Evolutionary conservation across 2,797 vertebrate species (phyloP), one percentile per base, ranked within the genome.

Genomic region (Simalia tracyae): DNA sequence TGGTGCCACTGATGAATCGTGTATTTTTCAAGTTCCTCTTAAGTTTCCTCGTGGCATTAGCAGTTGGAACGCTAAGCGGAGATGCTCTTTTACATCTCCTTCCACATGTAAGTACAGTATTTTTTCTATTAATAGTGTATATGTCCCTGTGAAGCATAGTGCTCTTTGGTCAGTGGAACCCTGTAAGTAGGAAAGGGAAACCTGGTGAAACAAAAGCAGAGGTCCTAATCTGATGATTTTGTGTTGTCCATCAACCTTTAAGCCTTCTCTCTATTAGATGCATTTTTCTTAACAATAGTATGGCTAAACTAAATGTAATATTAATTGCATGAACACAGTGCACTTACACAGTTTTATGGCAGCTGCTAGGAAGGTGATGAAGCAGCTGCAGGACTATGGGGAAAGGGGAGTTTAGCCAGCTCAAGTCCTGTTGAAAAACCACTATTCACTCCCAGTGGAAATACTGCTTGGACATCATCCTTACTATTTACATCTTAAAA

Each of bases 21-120:
- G 98, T 98, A 1, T 99, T 99, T 97, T 99, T 99, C 98, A 99
- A 99, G 96, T 99, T 99, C 97, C 98, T 99, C 50, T 97, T 99
- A 92, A 99, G 99, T 97, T 99, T 99, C 96, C 97, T 99, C 95
- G 99, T 99, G 96, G 99, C 99, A 0, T 94, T 99, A 95, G 99
- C 99, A 0, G 99, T 99, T 50, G 99, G 99, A 42, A 99, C 99
- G 19, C 97, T 99, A 94, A 99, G 99, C 68, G 99, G 99, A 84
- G 99, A 99, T 93, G 99, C 99, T 92, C 98, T 99, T 95, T 97
- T 99, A 31, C 99, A 99, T 94, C 99, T 99, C 88, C 98, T 99
- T 95, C 99, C 99, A 12, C 99, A 99, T 89, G 99, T 99, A 97
- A 98, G 99, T 98, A 94, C 81, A 92, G 89, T 90, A 54, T 95